Base-by-base conservation (phyloP, 1,140 invertebrate genomes). In the Zelostemma sp. region DNA sequence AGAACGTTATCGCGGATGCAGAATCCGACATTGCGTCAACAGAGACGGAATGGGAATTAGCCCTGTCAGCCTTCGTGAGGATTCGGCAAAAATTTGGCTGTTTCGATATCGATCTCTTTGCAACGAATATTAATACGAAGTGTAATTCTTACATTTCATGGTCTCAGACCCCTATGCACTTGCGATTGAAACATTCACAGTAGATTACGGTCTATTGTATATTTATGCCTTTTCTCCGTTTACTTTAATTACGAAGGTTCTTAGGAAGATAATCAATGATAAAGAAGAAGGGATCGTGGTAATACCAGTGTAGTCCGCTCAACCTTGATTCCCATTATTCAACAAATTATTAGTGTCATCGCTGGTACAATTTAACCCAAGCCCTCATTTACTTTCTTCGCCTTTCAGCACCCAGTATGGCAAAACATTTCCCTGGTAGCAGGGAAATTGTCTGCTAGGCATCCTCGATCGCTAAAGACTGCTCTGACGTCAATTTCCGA, bases 211-310 rank as follows among this genome's bases (percentile, higher is more conserved):
- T 31, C 6, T 9, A 5, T 16, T 35, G 1, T 15, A 35, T 2
- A 38, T 18, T 17, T 73, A 73, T 31, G 67, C 70, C 17, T 73
- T 75, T 31, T 25, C 25, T 21, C 28, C 47, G 1, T 49, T 31
- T 15, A 14, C 14, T 5, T 31, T 51, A 1, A 2, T 51, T 11
- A 11, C 2, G 1, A 51, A 12, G n/a, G 49, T 51, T 21, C 11
- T 40, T 6, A 18, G 11, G 18, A 51, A 51, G 21, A 53, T 35
- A 17, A 33, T 17, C 9, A 35, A 16, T 12, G 33, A 50, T 15
- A 33, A 33, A 8, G 28, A 1, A 1, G 4, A n/a, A 19, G 35
- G 17, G n/a, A 11, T 46, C 1, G 5, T 43, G 8, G 17, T 53
- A 17, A 35, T 53, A 0, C 50, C 19, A 6, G 8, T 0, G 8